A percentile compares a stretch with the other conserved stretches of the same genome.
phyloP scores from a whole-genome alignment of 2,888 invertebrate genomes.

The Elegia similella region DNA sequence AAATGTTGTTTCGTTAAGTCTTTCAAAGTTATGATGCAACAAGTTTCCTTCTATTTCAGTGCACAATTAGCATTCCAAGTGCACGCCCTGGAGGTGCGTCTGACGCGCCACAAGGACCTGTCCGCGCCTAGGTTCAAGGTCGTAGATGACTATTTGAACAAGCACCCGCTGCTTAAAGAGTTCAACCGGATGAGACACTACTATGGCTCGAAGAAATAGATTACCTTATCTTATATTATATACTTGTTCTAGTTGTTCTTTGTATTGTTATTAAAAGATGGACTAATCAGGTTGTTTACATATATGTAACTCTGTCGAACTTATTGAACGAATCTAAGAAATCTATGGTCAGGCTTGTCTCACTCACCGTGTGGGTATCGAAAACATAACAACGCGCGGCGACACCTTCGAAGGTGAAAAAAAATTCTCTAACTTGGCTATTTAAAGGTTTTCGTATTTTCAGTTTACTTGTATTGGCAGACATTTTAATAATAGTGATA shows the following conservation, averaged over 20 bases:
- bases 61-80: slow-evolving; percentile 74
- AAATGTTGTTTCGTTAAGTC: too few species aligned
- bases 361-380: too few species aligned
- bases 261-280: neutral
- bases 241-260: neutral
- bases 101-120: slow-evolving; percentile 82
- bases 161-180: slow-evolving; percentile 64
- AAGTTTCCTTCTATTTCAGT: slow-evolving; percentile 35
- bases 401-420: too few species aligned
- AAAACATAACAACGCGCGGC: too few species aligned
- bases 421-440: too few species aligned
- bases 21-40: too few species aligned
- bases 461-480: too few species aligned
- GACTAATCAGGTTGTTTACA: neutral
- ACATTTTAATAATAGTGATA: too few species aligned
- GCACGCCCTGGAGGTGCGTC: slow-evolving; percentile 82
- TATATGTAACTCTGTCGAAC: neutral
- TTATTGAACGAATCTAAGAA: too few species aligned
- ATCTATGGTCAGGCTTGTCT: too few species aligned
- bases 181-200: slow-evolving; percentile 46
- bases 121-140: slow-evolving; percentile 70
- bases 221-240: neutral
- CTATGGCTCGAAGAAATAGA: slow-evolving; percentile 33
- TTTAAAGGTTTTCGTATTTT: too few species aligned
- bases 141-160: slow-evolving; percentile 62